Evolutionary conservation across 2,888 invertebrate species (phyloP), one percentile per base, ranked within the genome.

Genomic region (Palloptera scutellata): DNA sequence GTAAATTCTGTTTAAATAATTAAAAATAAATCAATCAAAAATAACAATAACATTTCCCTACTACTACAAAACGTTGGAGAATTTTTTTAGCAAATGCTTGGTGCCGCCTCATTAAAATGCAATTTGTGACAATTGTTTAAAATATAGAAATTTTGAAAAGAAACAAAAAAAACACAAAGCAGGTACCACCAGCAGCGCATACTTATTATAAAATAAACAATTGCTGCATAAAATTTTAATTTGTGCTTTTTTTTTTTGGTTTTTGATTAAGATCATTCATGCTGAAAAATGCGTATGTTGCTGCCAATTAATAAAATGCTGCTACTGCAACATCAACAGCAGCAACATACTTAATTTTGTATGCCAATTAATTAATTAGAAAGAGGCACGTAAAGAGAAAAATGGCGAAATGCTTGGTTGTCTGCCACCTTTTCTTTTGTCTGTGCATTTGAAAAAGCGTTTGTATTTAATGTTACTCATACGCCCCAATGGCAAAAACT

Each of bases 61-160:
- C 13, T 10, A 10, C 45, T 12, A 11, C 48, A 48, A 48, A 48
- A 48, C 11, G 48, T 10, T 4, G 11, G 48, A 48, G 6, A 2
- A 30, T 30, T 30, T 30, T 30, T 30, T 2, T 30, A 30, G 30
- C 30, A 30, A 30, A 11, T 48, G 48, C 5, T 15, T 48, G 10
- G 10, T 4, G 30, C 48, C 5, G n/a, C 41, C 64, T 64, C 58
- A 64, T 64, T 64, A 64, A 64, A 58, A 51, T 58, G 59, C 59
- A 58, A 64, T 64, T 64, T 64, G 64, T 30, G 30, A 30, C 64
- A 64, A 58, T 58, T 64, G 57, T 64, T 64, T 12, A 48, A 45
- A 43, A 64, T 42, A 11, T 13, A 41, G 12, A 41, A 59, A 43
- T 10, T 13, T 1, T n/a, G 15, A 1, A 6, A 11, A 13, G 17